Percentiles rank a stretch among this genome's conserved stretches.
These are phyloP conservation scores for Marmota monax DNA, from an alignment of 2,113 vertebrate genomes.

Conservation along the genomic window DNA sequence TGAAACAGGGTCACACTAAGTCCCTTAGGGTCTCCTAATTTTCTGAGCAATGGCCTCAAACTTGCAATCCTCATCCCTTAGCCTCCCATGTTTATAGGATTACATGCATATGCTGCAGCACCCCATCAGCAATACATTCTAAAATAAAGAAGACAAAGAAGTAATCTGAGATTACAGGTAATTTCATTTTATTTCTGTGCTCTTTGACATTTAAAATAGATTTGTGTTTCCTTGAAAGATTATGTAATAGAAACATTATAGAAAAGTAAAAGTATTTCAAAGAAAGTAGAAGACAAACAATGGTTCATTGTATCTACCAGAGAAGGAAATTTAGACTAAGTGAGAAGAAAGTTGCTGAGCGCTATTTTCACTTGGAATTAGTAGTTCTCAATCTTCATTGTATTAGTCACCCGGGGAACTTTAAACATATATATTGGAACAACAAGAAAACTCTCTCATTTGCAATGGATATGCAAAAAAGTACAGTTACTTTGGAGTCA, in stretches of 20 bases:
- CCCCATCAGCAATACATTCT: too few relatives aligned
- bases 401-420: background rate
- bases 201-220: background rate
- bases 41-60: too few relatives aligned
- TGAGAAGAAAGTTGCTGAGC: background rate
- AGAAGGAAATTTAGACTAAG: background rate
- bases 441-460: background rate
- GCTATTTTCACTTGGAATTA: background rate
- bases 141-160: background rate
- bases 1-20: too few relatives aligned
- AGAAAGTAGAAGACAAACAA: background rate
- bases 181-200: background rate
- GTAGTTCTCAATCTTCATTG: background rate
- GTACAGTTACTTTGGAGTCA: background rate
- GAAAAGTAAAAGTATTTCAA: background rate
- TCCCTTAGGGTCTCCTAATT: too few relatives aligned
- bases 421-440: background rate
- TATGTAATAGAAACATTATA: background rate
- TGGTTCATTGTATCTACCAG: background rate
- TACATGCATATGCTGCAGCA: accelerated
- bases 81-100: too few relatives aligned
- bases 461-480: background rate
- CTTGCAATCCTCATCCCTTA: too few relatives aligned
- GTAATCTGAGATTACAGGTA: background rate
- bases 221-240: background rate